Conservation (phyloP, 1,140 invertebrate species). For the Zaprionus lachaisei region DNA sequence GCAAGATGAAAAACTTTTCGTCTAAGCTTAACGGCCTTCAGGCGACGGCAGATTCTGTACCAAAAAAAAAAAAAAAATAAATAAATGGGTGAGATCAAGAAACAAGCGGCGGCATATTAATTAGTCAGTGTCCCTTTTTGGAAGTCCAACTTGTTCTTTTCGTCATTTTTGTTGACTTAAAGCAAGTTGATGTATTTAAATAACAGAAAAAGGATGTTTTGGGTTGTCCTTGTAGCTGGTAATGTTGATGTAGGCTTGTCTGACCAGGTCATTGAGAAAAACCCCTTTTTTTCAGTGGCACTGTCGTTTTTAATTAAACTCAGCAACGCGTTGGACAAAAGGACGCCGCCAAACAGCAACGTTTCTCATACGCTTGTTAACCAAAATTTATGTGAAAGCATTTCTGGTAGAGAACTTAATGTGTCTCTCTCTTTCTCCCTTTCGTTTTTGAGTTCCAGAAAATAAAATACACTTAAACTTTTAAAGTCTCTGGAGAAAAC, state of each 20-base stretch:
- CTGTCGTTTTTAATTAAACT: constrained; percentile 30
- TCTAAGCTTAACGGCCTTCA: constrained; percentile 13
- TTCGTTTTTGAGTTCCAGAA: not conserved
- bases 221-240: constrained; percentile 14
- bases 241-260: constrained; percentile 38
- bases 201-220: not conserved
- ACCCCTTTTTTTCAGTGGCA: constrained; percentile 9
- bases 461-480: not conserved
- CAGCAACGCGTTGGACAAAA: constrained; percentile 2
- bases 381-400: constrained; percentile 21
- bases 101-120: constrained; percentile 61
- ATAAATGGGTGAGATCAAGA: constrained; percentile 30
- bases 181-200: constrained; percentile 12
- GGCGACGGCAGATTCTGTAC: constrained; percentile 16
- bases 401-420: not conserved
- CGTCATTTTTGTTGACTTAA: constrained; percentile 31
- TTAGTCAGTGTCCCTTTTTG: constrained; percentile 57
- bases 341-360: not conserved
- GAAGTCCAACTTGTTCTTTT: constrained; percentile 13
- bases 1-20: constrained; percentile 28
- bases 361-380: constrained; percentile 4
- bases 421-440: not conserved
- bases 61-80: constrained; percentile 28
- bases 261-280: constrained; percentile 16
- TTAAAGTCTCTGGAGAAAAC: not conserved